Evolutionary conservation across 1,140 invertebrate genomes (phyloP).

Genomic region (Lutraria rhynchaena): DNA sequence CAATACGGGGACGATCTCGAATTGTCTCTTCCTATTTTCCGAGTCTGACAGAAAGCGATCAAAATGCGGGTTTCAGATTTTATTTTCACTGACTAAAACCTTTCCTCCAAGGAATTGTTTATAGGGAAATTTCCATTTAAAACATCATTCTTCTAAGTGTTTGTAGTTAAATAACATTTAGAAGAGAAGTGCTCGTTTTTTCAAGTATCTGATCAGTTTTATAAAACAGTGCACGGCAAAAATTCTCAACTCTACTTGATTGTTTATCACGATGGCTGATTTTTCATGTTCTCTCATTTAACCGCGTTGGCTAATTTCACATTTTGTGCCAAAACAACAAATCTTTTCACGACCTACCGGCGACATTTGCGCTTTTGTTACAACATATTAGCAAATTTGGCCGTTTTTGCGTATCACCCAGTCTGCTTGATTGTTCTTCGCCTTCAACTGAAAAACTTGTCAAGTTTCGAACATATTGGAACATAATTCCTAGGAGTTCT

Average conservation of each 20-base stretch:
- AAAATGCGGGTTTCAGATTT: too few relatives aligned
- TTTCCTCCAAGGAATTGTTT: too few relatives aligned
- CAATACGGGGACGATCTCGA: background rate
- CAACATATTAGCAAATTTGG: conserved; percentile 55
- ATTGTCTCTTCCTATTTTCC: too few relatives aligned
- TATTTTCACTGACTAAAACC: too few relatives aligned
- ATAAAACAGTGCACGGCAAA: conserved; percentile 14
- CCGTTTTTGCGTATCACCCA: conserved; percentile 57
- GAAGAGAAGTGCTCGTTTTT: background rate
- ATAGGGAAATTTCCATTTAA: too few relatives aligned
- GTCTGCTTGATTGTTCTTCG: conserved; percentile 44
- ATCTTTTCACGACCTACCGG: conserved; percentile 48
- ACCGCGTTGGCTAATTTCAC: conserved; percentile 18
- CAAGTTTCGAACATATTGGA: conserved; percentile 51
- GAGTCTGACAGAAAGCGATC: too few relatives aligned
- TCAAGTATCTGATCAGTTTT: background rate
- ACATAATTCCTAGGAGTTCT: conserved; percentile 50
- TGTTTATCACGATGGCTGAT: conserved; percentile 30
- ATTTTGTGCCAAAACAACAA: conserved; percentile 56
- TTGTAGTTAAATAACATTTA: too few relatives aligned
- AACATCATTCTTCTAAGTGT: too few relatives aligned
- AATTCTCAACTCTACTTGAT: background rate
- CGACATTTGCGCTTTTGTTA: conserved; percentile 34
- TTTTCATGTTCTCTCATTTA: conserved; percentile 52
- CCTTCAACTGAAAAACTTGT: conserved; percentile 45